A percentile compares a stretch with the other conserved stretches of the same genome.
Conservation (phyloP, 92 coral and sea anemone genomes). For the Porites lobata region DNA sequence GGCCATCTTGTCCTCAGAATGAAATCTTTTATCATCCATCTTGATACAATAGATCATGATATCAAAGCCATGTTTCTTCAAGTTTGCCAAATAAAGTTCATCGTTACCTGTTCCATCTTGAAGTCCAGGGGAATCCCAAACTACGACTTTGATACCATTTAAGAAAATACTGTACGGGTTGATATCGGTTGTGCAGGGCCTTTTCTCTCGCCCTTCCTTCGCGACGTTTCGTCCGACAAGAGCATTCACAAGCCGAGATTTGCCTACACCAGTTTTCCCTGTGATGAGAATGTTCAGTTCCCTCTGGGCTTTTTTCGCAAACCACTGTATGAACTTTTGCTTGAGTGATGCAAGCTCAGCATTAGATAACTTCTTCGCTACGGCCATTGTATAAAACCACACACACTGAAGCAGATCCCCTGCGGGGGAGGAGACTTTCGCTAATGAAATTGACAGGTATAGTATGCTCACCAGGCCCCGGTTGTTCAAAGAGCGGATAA, state of each 20-base stretch:
- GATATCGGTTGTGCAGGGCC: slow-evolving; percentile 9
- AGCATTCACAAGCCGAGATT: slow-evolving; percentile 59
- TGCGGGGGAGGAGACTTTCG: too few species aligned
- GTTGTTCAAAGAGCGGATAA: too few species aligned
- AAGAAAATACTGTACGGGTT: background rate
- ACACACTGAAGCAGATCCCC: too few species aligned
- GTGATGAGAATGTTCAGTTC: slow-evolving; percentile 19
- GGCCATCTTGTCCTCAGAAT: slow-evolving; percentile 31
- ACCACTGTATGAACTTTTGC: background rate
- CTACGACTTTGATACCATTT: slow-evolving; percentile 6
- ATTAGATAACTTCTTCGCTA: background rate
- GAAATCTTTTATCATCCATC: slow-evolving; percentile 48
- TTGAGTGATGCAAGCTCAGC: background rate
- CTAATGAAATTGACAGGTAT: too few species aligned
- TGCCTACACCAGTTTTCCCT: slow-evolving; percentile 68
- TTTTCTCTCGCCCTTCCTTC: slow-evolving; percentile 11
- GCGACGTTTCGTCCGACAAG: slow-evolving; percentile 48
- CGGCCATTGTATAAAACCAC: background rate
- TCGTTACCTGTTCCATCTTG: slow-evolving; percentile 56
- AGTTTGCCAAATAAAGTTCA: slow-evolving; percentile 10
- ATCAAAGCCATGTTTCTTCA: slow-evolving; percentile 33
- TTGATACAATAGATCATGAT: slow-evolving; percentile 51
- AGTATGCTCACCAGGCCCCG: too few species aligned
- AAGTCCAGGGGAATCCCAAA: slow-evolving; percentile 70
- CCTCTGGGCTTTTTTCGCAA: background rate